Base-by-base conservation (phyloP, 2,888 invertebrate genomes). In the Acronicta aceris region DNA sequence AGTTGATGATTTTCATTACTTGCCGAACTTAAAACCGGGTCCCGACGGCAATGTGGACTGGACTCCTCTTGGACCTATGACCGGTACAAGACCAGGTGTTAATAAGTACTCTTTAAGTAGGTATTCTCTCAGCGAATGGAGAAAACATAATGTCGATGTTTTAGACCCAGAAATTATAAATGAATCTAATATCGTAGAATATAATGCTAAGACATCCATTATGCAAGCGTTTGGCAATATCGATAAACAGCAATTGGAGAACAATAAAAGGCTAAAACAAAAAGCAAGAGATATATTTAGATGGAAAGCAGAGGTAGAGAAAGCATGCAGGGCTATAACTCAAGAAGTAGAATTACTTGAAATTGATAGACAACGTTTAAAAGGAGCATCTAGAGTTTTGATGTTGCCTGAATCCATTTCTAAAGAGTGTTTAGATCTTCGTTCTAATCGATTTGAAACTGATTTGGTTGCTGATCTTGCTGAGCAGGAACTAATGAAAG, bases 401-500 rank as follows among this genome's bases (percentile, higher is more conserved):
- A 96, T 96, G 84, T 87, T 97, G 62, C 97, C 97, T 0, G 97
- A 97, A 91, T 95, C 97, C 0, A 98, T 98, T 77, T 96, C 96
- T 0, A 96, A 95, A 60, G 97, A 98, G 87, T 97, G 97, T 81
- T 89, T 98, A 49, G 96, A 97, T 42, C 91, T 97, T 38, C 95
- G 98, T 45, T 95, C 96, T 0, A 96, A 96, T 33, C 95, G 97
- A 12, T 94, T 96, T 17, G 96, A 96, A 78, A 95, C 96, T 0
- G 98, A 98, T 88, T 90, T 98, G 47, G 97, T 97, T 0, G 94
- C 97, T 8, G 98, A 98, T 81, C 89, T 95, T 50, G 96, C 97
- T 10, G 97, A 98, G 86, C 96, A 97, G 72, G 97, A 97, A 85
- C 87, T 98, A 12, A 96, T 97, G 3, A 97, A 96, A 89, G 97